Evolutionary conservation across 1,140 invertebrate species (phyloP), one percentile per base, ranked within the genome.

Genomic region (Phocides pigmalion): DNA sequence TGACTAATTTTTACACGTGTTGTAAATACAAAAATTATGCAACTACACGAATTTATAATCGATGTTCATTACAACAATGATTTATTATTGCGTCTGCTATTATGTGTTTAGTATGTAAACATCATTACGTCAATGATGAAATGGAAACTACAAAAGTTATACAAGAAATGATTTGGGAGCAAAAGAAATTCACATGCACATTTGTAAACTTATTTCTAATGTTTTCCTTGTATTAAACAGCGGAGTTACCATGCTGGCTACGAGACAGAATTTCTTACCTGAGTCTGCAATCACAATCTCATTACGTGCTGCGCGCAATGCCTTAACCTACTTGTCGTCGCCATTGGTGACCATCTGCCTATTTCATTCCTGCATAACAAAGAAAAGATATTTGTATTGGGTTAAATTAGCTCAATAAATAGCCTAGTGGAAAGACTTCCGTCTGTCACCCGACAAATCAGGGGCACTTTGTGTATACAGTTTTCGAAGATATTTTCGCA

Each of bases 271-370:
- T 75, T 80, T 74, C 77, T 87, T 82, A 86, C 86, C 86, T 89
- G 72, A 78, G 80, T 79, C 74, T 71, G 81, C 64, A 83, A 78
- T 82, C 74, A 78, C 77, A 79, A 73, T 78, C 71, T 79, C 70
- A 74, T 81, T 79, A 77, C 68, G 76, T 73, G 70, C 47, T 54
- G 68, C 64, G 50, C n/a, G 49, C 28, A 72, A 72, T 72, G 76
- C 75, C 78, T 80, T 83, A 74, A 79, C 83, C 83, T 83, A 87
- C 72, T 80, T 81, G 70, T 61, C 46, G 61, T 42, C 65, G 75
- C 74, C 80, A 76, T 80, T 80, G 76, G 14, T 67, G 64, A 61
- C 69, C 76, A 77, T 75, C 77, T 77, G 79, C 68, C 59, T 53
- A 53, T 54, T 64, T 42, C 62, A 66, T 64, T 64, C 75, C 81